Conservation (phyloP, 2,888 invertebrate genomes). For the Xylophagus ater region DNA sequence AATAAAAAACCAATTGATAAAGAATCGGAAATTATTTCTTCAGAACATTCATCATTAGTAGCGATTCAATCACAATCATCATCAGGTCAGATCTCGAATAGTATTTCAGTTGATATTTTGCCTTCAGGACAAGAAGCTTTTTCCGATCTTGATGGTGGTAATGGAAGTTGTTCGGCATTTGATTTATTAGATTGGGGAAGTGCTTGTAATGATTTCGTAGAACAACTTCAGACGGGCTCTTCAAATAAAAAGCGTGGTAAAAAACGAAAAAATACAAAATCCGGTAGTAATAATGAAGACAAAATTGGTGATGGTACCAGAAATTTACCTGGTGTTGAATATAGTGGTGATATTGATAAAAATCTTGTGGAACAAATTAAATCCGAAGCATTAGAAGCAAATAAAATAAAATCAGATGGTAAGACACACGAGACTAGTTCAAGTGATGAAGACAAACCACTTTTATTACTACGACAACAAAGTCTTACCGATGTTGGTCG, state of each 20-base stretch:
- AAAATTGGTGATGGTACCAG: slow-evolving; percentile 28
- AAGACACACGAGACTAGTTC: slow-evolving; percentile 12
- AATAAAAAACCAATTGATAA: slow-evolving; percentile 28
- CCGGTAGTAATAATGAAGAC: slow-evolving; percentile 37
- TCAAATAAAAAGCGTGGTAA: slow-evolving; percentile 46
- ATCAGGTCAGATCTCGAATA: too few species aligned
- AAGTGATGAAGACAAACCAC: slow-evolving; percentile 28
- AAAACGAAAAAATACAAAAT: slow-evolving; percentile 26
- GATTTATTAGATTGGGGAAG: slow-evolving; percentile 45
- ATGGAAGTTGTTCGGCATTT: slow-evolving; percentile 19
- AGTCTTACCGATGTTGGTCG: slow-evolving; percentile 29
- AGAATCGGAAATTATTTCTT: too few species aligned
- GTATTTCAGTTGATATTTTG: not conserved
- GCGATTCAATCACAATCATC: slow-evolving; percentile 36
- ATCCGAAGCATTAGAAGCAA: slow-evolving; percentile 12
- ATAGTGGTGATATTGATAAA: slow-evolving; percentile 42
- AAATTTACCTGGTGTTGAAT: slow-evolving; percentile 26
- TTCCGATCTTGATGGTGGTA: slow-evolving; percentile 14
- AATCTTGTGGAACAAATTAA: slow-evolving; percentile 21
- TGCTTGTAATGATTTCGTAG: slow-evolving; percentile 68
- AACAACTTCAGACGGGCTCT: slow-evolving; percentile 56
- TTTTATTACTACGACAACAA: slow-evolving; percentile 18
- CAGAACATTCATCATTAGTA: too few species aligned
- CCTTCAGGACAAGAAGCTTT: slow-evolving; percentile 15
- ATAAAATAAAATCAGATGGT: slow-evolving; percentile 7